Conservation (phyloP, 2,113 vertebrate genomes). For the Xiphias gladius region DNA sequence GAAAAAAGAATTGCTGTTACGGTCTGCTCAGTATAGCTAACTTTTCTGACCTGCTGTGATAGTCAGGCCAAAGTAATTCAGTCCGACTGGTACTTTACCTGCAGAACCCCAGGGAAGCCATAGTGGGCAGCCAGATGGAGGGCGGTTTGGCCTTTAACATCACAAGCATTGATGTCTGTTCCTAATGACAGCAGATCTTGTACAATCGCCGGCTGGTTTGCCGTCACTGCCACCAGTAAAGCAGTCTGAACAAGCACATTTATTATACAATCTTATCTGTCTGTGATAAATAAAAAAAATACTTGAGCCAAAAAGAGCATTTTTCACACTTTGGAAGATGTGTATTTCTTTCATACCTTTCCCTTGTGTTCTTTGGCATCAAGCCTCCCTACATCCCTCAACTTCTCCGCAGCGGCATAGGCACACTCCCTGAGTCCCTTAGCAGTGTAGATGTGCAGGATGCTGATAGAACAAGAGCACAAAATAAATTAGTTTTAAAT, state of each 20-base stretch:
- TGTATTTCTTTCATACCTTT: slow-evolving; percentile 82
- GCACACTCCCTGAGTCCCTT: slow-evolving; percentile 88
- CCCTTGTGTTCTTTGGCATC: slow-evolving; percentile 92
- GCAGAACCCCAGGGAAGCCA: slow-evolving; percentile 86
- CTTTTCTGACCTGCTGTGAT: background rate
- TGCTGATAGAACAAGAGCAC: slow-evolving; percentile 74
- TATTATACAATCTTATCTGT: background rate
- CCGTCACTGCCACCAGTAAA: slow-evolving; percentile 90
- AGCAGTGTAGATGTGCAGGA: slow-evolving; percentile 91
- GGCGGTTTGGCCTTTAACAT: slow-evolving; percentile 90
- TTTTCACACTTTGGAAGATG: background rate
- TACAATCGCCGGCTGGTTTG: slow-evolving; percentile 91
- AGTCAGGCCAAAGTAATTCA: background rate
- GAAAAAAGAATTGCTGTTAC: slow-evolving; percentile 19
- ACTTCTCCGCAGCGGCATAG: slow-evolving; percentile 87
- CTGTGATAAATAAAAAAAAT: background rate
- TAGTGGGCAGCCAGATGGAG: slow-evolving; percentile 90
- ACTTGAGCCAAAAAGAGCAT: background rate
- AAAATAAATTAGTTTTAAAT: slow-evolving; percentile 25
- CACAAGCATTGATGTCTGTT: slow-evolving; percentile 87
- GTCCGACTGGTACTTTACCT: slow-evolving; percentile 76
- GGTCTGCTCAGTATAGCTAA: background rate
- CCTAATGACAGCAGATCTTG: slow-evolving; percentile 89
- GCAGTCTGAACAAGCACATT: slow-evolving; percentile 84
- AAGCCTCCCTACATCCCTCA: slow-evolving; percentile 81